Evolutionary conservation across 2,888 invertebrate genomes (phyloP), one percentile per base, ranked within the genome.

Genomic region (Metellina segmentata): DNA sequence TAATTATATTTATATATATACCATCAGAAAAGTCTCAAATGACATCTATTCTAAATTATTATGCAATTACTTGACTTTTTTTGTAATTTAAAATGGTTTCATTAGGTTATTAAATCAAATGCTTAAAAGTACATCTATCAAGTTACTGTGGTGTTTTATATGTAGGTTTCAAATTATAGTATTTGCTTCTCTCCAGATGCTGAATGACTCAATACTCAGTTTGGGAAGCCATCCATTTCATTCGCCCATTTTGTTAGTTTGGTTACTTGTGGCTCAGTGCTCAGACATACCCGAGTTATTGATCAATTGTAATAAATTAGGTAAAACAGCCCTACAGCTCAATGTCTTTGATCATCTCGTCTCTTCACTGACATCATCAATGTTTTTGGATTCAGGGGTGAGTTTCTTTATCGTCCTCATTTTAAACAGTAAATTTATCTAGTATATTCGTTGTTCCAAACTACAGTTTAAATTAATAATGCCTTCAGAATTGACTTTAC

Each of bases 221-320:
- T 90, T 94, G 70, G 94, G 94, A 7, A 94, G 94, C 83, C 93
- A 94, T 48, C 93, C 93, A 5, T 93, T 91, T 19, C 95, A 95
- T 93, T 94, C 94, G 0, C 95, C 95, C 4, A 81, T 95, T 13
- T 93, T 95, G 16, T 93, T 95, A 61, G 93, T 94, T 70, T 95
- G 95, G 95, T 93, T 94, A 9, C 94, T 94, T 6, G 93, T 95
- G 13, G 93, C 94, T 53, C 89, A 91, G 72, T 87, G 90, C 51
- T 87, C 93, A 34, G 94, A 94, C n/a, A 9, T 82, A 6, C 86
- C 81, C 19, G 88, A 85, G 6, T n/a, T 92, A 19, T 16, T 61
- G 19, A 19, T 11, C 16, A 16, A 61, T 49, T 81, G 85, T 20
- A 81, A 82, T 77, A 92, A 92, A 85, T 74, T 92, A 11, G 92